Conservation (phyloP, 1,140 invertebrate genomes). For the Andrena cerasifolii region DNA sequence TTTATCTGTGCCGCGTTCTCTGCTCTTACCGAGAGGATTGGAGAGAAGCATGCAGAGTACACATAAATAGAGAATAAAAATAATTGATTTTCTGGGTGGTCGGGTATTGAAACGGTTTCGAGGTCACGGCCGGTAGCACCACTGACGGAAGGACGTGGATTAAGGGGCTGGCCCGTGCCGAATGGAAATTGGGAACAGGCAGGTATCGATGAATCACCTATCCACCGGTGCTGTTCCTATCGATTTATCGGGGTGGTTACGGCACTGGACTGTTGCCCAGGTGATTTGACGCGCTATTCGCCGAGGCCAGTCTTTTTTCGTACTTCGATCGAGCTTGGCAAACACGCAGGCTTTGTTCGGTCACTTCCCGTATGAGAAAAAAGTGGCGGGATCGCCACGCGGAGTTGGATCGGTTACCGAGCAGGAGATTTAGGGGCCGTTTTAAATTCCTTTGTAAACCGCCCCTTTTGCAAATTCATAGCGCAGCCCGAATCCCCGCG, state of each 20-base stretch:
- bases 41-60: neutral
- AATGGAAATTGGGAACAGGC: conserved; percentile 74
- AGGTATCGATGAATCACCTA: conserved; percentile 72
- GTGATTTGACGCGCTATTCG: conserved; percentile 71
- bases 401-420: conserved; percentile 29
- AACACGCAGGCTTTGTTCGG: conserved; percentile 47
- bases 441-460: conserved; percentile 41
- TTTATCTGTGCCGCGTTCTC: too few relatives aligned
- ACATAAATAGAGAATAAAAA: conserved; percentile 72
- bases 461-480: neutral
- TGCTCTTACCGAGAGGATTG: neutral
- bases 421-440: conserved; percentile 26
- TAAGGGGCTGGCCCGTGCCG: conserved; percentile 71
- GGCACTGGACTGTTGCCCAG: conserved; percentile 71
- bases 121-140: conserved; percentile 75
- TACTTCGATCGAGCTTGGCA: conserved; percentile 8
- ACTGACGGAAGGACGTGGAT: conserved; percentile 70
- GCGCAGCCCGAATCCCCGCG: neutral
- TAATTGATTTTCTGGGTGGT: conserved; percentile 73
- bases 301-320: conserved; percentile 28
- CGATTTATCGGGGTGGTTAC: conserved; percentile 74
- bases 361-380: conserved; percentile 40
- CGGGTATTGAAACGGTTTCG: conserved; percentile 72
- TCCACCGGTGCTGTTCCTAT: conserved; percentile 57
- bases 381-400: conserved; percentile 7